A percentile compares a stretch with the other conserved stretches of the same genome.
phyloP scores from a whole-genome alignment of 2,113 vertebrate genomes.

The Parus major region DNA sequence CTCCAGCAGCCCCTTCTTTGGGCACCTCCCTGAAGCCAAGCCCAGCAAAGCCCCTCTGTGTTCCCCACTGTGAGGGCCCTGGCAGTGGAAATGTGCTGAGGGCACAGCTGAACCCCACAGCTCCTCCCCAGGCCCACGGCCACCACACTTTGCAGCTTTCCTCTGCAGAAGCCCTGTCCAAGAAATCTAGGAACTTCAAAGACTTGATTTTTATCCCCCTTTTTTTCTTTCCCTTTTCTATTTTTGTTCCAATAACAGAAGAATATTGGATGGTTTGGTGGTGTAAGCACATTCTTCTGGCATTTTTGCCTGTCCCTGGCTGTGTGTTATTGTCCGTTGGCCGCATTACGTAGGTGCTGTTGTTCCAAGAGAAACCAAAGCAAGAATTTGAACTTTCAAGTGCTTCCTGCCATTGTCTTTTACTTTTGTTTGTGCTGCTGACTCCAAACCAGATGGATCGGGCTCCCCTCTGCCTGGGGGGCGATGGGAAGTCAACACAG shows the following conservation, averaged over 20 bases:
- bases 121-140: accelerated
- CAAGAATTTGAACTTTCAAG: constrained; percentile 71
- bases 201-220: accelerated
- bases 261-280: background rate
- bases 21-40: accelerated
- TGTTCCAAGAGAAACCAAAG: constrained; percentile 56
- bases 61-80: background rate
- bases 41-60: background rate
- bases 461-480: constrained; percentile 10
- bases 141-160: background rate
- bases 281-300: constrained; percentile 37
- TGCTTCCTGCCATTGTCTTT: constrained; percentile 73
- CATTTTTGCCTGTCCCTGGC: constrained; percentile 8
- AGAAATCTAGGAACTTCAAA: constrained; percentile 35
- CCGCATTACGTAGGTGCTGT: background rate
- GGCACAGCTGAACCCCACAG: background rate
- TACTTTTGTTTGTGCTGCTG: constrained; percentile 63
- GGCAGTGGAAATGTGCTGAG: accelerated
- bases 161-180: background rate
- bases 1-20: background rate
- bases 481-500: constrained; percentile 34
- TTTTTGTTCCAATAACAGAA: constrained; percentile 23
- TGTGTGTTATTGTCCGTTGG: background rate
- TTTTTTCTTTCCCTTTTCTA: background rate
- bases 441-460: constrained; percentile 69